phyloP scores from a whole-genome alignment of 2,113 vertebrate species.

The Melanocharis versteri region DNA sequence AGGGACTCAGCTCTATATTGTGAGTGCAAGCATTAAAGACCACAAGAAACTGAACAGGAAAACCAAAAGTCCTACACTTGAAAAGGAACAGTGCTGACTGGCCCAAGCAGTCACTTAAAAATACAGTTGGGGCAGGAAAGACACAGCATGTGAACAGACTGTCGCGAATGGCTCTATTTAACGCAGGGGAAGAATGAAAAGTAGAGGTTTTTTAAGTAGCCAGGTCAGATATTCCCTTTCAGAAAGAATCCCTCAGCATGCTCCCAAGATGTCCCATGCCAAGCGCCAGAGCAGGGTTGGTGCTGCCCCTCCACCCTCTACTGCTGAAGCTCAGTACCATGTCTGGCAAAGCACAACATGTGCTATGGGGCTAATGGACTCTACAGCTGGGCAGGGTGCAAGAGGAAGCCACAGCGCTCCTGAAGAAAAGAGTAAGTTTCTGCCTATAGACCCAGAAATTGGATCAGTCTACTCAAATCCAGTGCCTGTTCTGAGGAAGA shows the following conservation, averaged over 20 bases:
- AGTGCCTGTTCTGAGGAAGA: background rate
- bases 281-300: fast-evolving
- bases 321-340: background rate
- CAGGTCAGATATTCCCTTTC: background rate
- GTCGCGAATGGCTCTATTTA: background rate
- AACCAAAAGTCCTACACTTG: background rate
- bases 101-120: background rate
- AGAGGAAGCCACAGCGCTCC: background rate
- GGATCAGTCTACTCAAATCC: background rate
- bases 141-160: background rate
- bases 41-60: background rate
- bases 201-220: background rate
- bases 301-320: background rate
- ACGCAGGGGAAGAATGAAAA: background rate
- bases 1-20: background rate
- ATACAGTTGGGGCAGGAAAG: background rate
- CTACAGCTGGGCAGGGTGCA: background rate
- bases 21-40: background rate
- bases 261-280: background rate
- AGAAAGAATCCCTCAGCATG: background rate
- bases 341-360: background rate
- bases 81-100: background rate
- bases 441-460: background rate
- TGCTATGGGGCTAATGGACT: background rate
- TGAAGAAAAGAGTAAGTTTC: background rate